A percentile compares a stretch with the other conserved stretches of the same genome.
These are phyloP conservation scores for Pycnomerus fuliginosus DNA, from an alignment of 2,888 invertebrate genomes.

Conservation along the genomic window DNA sequence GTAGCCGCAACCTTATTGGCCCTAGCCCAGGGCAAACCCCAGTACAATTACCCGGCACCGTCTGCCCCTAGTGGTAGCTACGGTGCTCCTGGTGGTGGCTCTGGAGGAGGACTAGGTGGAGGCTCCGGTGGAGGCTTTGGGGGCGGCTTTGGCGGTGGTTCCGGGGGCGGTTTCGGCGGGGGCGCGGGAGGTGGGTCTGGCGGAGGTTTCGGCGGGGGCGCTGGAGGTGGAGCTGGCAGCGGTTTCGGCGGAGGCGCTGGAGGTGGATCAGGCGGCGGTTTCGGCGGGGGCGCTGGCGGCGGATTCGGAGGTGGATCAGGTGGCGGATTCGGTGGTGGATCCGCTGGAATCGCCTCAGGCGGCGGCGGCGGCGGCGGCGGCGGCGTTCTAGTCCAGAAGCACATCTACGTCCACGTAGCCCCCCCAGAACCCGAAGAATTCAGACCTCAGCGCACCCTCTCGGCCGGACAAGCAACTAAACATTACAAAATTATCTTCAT, in stretches of 20 bases:
- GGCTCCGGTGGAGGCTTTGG: conserved; percentile 30
- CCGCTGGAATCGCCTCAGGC: conserved; percentile 43
- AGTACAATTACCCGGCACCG: conserved; percentile 61
- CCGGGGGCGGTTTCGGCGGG: conserved; percentile 39
- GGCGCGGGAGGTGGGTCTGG: conserved; percentile 44
- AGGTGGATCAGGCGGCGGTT: not conserved
- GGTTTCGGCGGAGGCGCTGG: conserved; percentile 43
- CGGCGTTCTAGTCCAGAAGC: conserved; percentile 73
- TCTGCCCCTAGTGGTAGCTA: conserved; percentile 29
- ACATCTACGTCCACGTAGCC: conserved; percentile 87
- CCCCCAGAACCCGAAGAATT: conserved; percentile 79
- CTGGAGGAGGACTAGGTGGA: conserved; percentile 59
- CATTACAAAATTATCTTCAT: conserved; percentile 86
- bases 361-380: conserved; percentile 31
- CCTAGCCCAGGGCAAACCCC: conserved; percentile 62
- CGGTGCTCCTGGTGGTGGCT: conserved; percentile 21
- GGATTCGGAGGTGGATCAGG: conserved; percentile 37
- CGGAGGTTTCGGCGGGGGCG: conserved; percentile 38
- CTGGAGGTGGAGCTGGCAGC: conserved; percentile 51
- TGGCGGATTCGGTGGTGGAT: conserved; percentile 49
- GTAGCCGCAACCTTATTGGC: conserved; percentile 54
- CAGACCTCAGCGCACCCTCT: conserved; percentile 63
- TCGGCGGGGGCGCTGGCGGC: conserved; percentile 21
- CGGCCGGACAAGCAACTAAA: conserved; percentile 68
- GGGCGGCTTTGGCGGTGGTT: conserved; percentile 31